phyloP scores from a whole-genome alignment of 2,888 invertebrate genomes.

The Pachycephus smyrnensis region DNA sequence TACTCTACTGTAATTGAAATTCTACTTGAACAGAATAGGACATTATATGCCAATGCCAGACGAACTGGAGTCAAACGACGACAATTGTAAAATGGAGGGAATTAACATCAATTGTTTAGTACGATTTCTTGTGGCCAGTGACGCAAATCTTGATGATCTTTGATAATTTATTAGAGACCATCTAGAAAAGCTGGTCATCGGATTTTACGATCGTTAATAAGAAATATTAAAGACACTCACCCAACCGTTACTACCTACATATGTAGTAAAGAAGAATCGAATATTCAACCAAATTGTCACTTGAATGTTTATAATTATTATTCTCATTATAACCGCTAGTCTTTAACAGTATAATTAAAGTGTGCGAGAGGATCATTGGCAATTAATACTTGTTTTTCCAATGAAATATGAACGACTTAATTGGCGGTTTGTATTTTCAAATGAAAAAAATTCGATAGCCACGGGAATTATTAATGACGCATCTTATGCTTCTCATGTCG shows the following conservation, averaged over 20 bases:
- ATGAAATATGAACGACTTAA: background rate
- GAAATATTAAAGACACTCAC: background rate
- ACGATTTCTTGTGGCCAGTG: conserved; percentile 28
- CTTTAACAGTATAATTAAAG: too few species aligned
- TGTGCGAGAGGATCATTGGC: too few species aligned
- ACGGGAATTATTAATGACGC: background rate
- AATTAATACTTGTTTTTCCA: background rate
- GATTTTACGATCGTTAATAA: background rate
- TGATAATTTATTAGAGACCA: background rate
- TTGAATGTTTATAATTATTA: too few species aligned
- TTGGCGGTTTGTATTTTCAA: background rate
- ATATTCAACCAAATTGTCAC: too few species aligned
- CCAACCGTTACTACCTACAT: background rate
- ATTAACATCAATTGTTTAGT: conserved; percentile 51
- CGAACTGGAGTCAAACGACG: conserved; percentile 50
- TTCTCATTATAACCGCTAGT: too few species aligned
- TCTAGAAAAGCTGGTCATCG: background rate
- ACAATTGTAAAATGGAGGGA: conserved; percentile 45
- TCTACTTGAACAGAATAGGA: background rate
- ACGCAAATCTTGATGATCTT: conserved; percentile 41
- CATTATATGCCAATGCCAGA: conserved; percentile 9
- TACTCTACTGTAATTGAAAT: too few species aligned
- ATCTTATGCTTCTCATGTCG: background rate
- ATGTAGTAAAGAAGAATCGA: too few species aligned
- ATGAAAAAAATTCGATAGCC: background rate